phyloP scores from a whole-genome alignment of 2,113 vertebrate genomes.

The Scopus umbretta region DNA sequence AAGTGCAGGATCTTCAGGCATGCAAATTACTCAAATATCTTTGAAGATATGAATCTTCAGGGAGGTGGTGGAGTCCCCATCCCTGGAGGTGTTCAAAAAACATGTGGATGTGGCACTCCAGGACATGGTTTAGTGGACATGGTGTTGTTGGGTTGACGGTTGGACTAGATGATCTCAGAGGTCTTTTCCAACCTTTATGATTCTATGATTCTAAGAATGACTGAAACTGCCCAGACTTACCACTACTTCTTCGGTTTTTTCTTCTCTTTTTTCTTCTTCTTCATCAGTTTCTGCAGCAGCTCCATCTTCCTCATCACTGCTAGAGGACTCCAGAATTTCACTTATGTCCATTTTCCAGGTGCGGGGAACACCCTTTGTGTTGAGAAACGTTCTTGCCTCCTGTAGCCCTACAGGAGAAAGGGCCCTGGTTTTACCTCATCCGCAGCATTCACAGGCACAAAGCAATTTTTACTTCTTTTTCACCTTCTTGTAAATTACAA shows the following conservation, averaged over 20 bases:
- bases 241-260: slow-evolving; percentile 75
- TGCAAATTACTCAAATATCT: background rate
- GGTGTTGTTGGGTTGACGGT: too few relatives aligned
- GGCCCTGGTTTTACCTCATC: background rate
- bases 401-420: slow-evolving; percentile 76
- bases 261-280: slow-evolving; percentile 75
- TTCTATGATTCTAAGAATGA: too few relatives aligned
- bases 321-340: slow-evolving; percentile 95
- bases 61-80: too few relatives aligned
- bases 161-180: too few relatives aligned
- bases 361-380: slow-evolving; percentile 77
- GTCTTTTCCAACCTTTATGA: too few relatives aligned
- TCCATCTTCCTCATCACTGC: slow-evolving; percentile 88
- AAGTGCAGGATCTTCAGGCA: background rate
- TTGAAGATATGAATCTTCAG: too few relatives aligned
- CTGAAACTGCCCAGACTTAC: slow-evolving; percentile 43
- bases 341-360: slow-evolving; percentile 97
- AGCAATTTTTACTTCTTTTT: background rate
- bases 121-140: too few relatives aligned
- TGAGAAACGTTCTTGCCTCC: slow-evolving; percentile 81
- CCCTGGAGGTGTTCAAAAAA: too few relatives aligned
- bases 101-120: too few relatives aligned
- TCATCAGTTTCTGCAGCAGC: slow-evolving; percentile 80
- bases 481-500: background rate
- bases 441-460: background rate